These are phyloP conservation scores for Agapostemon virescens DNA, from an alignment of 2,888 invertebrate genomes.

Conservation along the genomic window DNA sequence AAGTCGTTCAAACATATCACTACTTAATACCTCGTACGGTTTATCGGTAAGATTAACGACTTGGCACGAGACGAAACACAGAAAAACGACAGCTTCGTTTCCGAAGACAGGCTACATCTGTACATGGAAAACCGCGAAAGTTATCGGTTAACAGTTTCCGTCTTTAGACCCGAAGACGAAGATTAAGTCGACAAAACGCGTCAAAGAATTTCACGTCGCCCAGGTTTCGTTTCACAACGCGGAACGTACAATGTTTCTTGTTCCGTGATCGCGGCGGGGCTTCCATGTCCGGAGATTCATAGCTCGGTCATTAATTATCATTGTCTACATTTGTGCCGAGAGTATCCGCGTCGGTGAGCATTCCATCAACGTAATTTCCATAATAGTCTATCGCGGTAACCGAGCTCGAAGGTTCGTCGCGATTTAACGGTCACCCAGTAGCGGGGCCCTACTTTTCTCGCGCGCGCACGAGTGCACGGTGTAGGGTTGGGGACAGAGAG, in stretches of 20 bases:
- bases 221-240: neutral
- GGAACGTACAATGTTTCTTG: neutral
- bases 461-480: conserved; percentile 21
- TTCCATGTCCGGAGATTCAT: neutral
- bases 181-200: neutral
- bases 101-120: neutral
- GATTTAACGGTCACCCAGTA: conserved; percentile 23
- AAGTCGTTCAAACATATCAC: neutral
- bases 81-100: neutral
- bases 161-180: neutral
- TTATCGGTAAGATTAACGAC: neutral
- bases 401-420: neutral
- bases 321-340: neutral
- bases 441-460: conserved; percentile 12
- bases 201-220: neutral
- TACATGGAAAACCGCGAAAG: neutral
- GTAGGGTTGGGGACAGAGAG: conserved; percentile 47
- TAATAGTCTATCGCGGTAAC: neutral
- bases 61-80: neutral
- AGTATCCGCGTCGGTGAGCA: neutral
- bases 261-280: neutral
- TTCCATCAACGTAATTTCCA: neutral
- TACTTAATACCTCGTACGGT: neutral
- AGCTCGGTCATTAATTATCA: neutral
- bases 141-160: neutral